Evolutionary conservation across 35 echinoderm and acorn worm species (phyloP).

Genomic region (Ophiothrix spiculata): DNA sequence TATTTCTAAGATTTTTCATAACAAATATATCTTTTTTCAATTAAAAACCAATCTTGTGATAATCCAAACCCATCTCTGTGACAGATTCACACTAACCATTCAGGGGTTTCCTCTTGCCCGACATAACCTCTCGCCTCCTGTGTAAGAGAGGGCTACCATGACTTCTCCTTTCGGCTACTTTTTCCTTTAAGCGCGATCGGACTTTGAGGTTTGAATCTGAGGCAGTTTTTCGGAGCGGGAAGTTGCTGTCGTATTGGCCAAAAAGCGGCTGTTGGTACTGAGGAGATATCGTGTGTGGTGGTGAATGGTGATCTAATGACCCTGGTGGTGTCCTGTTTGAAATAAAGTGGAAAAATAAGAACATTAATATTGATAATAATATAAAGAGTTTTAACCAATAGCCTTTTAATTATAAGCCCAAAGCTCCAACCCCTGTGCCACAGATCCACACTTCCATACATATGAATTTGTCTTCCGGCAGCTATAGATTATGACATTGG

Average conservation of each 20-base stretch:
- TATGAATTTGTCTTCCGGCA: no score
- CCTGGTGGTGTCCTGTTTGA: slow-evolving; percentile 51
- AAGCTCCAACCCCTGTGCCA: no score
- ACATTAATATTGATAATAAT: no score
- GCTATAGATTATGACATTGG: no score
- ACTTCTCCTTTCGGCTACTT: slow-evolving; percentile 90
- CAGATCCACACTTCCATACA: no score
- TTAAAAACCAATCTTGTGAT: not conserved
- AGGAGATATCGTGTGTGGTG: slow-evolving; percentile 75
- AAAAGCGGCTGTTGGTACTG: slow-evolving; percentile 76
- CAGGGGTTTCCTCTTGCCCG: slow-evolving; percentile 79
- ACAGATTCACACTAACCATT: slow-evolving; percentile 34
- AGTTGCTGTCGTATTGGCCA: slow-evolving; percentile 93
- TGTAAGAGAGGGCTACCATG: slow-evolving; percentile 86
- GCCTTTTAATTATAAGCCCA: no score
- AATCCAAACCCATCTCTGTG: not conserved
- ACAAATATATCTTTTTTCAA: not conserved
- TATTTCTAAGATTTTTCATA: not conserved
- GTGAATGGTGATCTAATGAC: slow-evolving; percentile 86
- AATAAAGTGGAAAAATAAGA: not conserved
- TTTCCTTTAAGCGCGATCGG: slow-evolving; percentile 91
- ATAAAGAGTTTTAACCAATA: no score
- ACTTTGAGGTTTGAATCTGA: slow-evolving; percentile 99
- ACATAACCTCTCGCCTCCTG: slow-evolving; percentile 60
- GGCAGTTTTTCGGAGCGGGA: slow-evolving; percentile 95